Base-by-base conservation (phyloP, 2,888 invertebrate genomes). In the Mythimna loreyi region DNA sequence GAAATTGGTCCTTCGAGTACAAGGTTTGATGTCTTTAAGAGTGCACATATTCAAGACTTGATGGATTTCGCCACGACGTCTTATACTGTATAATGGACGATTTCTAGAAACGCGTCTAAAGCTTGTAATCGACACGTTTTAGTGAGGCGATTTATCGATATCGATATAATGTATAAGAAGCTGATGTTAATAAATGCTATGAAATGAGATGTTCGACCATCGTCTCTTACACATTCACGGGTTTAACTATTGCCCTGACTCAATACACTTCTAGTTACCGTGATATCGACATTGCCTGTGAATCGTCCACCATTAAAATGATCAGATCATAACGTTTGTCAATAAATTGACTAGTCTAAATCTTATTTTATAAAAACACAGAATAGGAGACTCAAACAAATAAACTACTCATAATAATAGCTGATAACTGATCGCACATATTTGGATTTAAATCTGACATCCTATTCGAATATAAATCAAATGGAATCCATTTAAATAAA, bases 401-500 rank as follows among this genome's bases (percentile, higher is more conserved):
- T 36, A 13, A 68, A 59, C 64, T 52, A 67, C 52, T 69, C 55
- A 56, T 53, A 40, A 69, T 79, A 65, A 64, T 47, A 40, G 16
- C 40, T 16, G 56, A 53, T 72, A 65, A 67, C 56, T 69, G 72
- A 75, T 74, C 65, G 60, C 56, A 65, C 52, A 59, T 66, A 49
- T 74, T 73, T 72, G 47, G 64, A 70, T 75, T 69, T 59, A 69
- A 80, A 72, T 74, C 71, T 49, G 61, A 65, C 63, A 75, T 69
- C 30, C 53, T 72, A 76, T 76, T 74, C 62, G 71, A 78, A 72
- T 68, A 78, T 81, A 85, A 86, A 83, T 83, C 83, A 83, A 73
- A 69, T 66, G 58, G 75, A 85, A 85, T 75, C 78, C 65, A 78
- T 82, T 77, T 78, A 78, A 82, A 83, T 77, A 75, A 77, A 78